phyloP scores from a whole-genome alignment of 1,140 invertebrate species.

The Pogonomyrmex californicus region DNA sequence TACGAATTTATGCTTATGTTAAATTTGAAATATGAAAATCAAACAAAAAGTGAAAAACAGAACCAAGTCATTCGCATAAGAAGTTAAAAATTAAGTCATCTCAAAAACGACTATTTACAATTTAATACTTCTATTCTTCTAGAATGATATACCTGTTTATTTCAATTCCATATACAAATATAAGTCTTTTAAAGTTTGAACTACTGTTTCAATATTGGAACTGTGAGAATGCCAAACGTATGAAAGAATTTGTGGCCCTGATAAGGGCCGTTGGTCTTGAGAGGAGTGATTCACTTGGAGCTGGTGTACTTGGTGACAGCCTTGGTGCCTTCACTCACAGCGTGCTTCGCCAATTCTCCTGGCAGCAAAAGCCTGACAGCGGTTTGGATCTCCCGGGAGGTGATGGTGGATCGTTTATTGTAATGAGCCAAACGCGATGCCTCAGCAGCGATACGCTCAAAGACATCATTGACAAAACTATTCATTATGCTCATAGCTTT shows the following conservation, averaged over 20 bases:
- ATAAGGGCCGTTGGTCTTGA: slow-evolving; percentile 74
- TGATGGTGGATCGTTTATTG: slow-evolving; percentile 87
- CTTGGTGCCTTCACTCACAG: slow-evolving; percentile 68
- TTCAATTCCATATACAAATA: no score
- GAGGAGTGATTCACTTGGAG: slow-evolving; percentile 75
- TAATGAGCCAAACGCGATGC: slow-evolving; percentile 87
- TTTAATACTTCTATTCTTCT: no score
- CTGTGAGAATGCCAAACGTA: not conserved
- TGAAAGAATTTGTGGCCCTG: slow-evolving; percentile 72
- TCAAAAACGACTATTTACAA: no score
- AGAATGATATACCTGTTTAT: no score
- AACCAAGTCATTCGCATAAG: no score
- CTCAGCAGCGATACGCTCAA: slow-evolving; percentile 89
- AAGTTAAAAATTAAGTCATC: no score
- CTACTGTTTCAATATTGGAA: not conserved
- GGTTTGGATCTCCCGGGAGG: slow-evolving; percentile 85
- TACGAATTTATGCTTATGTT: no score
- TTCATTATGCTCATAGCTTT: slow-evolving; percentile 91
- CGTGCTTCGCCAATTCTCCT: slow-evolving; percentile 83
- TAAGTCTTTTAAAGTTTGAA: no score
- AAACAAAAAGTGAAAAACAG: no score
- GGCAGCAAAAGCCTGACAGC: slow-evolving; percentile 85
- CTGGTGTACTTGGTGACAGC: slow-evolving; percentile 80
- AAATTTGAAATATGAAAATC: no score
- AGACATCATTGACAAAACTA: slow-evolving; percentile 88